Evolutionary conservation across 1,140 invertebrate genomes (phyloP).

Genomic region (Contarinia nasturtii): DNA sequence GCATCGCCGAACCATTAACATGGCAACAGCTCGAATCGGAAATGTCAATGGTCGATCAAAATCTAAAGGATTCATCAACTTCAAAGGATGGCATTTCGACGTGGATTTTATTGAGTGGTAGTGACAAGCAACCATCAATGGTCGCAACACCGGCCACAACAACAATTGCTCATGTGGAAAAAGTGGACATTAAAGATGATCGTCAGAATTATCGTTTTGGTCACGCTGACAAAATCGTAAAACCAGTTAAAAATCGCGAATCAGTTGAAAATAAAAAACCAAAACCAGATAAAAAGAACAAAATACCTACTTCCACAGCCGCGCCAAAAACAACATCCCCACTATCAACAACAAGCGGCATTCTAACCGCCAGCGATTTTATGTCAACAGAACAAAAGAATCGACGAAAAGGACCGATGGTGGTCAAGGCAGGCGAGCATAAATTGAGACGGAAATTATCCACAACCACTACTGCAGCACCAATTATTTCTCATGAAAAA

Average conservation of each 20-base stretch:
- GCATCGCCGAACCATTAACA: constrained; percentile 34
- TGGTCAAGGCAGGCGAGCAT: constrained; percentile 7
- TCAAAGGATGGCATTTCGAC: constrained; percentile 47
- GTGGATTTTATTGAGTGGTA: constrained; percentile 48
- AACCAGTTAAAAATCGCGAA: constrained; percentile 9
- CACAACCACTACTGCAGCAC: constrained; percentile 1
- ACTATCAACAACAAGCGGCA: no score
- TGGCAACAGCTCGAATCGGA: constrained; percentile 29
- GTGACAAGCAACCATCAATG: constrained; percentile 14
- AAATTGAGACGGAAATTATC: constrained; percentile 5
- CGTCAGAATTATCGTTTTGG: constrained; percentile 10
- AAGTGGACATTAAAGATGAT: constrained; percentile 18
- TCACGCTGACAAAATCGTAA: constrained; percentile 17
- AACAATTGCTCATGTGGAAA: constrained; percentile 17
- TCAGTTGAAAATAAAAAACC: constrained; percentile 13
- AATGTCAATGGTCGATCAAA: constrained; percentile 11
- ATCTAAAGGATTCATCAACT: constrained; percentile 31
- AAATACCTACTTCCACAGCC: constrained; percentile 6
- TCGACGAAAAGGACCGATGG: constrained; percentile 4
- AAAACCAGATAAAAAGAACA: constrained; percentile 7
- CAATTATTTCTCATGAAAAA: constrained; percentile 6
- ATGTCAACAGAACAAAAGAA: constrained; percentile 7
- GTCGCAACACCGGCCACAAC: constrained; percentile 9
- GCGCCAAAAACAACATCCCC: constrained; percentile 10
- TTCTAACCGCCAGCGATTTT: not conserved